Percentiles rank a stretch among this genome's conserved stretches.
Conservation (phyloP, 2,113 vertebrate genomes). For the Dromas ardeola region DNA sequence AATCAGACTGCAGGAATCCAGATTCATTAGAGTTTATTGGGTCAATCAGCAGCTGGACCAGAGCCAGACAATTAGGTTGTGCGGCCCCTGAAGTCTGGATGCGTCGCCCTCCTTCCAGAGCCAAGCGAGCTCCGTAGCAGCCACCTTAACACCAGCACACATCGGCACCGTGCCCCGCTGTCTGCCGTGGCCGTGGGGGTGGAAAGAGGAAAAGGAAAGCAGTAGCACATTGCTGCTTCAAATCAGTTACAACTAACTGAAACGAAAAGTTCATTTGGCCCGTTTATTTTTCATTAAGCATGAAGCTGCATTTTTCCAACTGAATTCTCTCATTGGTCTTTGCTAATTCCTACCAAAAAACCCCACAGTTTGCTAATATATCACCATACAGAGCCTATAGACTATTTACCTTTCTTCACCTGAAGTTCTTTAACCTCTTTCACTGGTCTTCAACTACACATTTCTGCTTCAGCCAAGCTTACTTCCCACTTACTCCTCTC, state of each 20-base stretch:
- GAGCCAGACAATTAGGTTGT: constrained; percentile 42
- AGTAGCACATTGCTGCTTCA: not conserved
- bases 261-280: not conserved
- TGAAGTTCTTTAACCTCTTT: not conserved
- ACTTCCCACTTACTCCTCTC: not conserved
- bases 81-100: not conserved
- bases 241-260: not conserved
- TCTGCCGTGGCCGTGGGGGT: not conserved
- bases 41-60: constrained; percentile 58
- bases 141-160: not conserved
- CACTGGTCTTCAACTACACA: not conserved
- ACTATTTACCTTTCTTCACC: not conserved
- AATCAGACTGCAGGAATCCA: constrained; percentile 69
- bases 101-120: not conserved
- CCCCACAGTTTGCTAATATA: not conserved
- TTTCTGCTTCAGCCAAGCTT: not conserved
- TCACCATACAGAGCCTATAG: not conserved
- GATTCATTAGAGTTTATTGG: constrained; percentile 72
- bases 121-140: not conserved
- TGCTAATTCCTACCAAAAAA: not conserved
- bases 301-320: not conserved
- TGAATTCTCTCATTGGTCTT: not conserved
- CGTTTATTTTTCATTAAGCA: not conserved
- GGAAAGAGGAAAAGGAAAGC: not conserved
- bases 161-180: not conserved